These are phyloP conservation scores for Todus mexicanus DNA, from an alignment of 2,797 vertebrate genomes.

Conservation along the genomic window DNA sequence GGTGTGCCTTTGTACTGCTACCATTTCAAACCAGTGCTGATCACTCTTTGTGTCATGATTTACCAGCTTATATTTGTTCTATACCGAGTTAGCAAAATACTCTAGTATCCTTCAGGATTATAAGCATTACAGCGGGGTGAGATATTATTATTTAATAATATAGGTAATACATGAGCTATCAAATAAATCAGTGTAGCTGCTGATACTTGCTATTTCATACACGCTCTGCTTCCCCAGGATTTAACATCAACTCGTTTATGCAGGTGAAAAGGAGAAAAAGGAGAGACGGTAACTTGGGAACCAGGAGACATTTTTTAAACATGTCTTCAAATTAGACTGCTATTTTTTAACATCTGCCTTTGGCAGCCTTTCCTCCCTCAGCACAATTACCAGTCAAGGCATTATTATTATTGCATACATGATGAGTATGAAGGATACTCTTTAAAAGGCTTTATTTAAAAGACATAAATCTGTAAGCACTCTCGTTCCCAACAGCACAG, in stretches of 20 bases:
- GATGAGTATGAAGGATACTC: not conserved
- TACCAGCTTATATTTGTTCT: not conserved
- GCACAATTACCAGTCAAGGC: not conserved
- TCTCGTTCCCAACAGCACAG: not conserved
- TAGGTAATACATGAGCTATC: not conserved
- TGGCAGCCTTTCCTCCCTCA: not conserved
- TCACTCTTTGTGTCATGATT: not conserved
- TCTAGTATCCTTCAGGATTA: not conserved
- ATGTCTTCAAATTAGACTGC: not conserved
- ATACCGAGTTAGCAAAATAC: not conserved
- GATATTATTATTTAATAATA: not conserved
- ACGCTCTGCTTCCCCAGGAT: not conserved
- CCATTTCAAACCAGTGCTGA: not conserved
- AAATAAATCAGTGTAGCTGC: not conserved
- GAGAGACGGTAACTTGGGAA: not conserved
- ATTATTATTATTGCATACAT: not conserved
- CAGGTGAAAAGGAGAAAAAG: not conserved
- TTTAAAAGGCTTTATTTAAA: conserved; percentile 47
- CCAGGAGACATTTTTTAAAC: conserved; percentile 29
- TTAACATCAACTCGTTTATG: not conserved
- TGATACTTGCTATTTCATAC: not conserved
- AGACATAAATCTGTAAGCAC: conserved; percentile 28
- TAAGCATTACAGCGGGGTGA: not conserved
- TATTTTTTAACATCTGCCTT: conserved; percentile 31
- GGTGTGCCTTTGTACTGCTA: not conserved